Evolutionary conservation across 2,888 invertebrate species (phyloP).

Genomic region (Carterocephalus palaemon): DNA sequence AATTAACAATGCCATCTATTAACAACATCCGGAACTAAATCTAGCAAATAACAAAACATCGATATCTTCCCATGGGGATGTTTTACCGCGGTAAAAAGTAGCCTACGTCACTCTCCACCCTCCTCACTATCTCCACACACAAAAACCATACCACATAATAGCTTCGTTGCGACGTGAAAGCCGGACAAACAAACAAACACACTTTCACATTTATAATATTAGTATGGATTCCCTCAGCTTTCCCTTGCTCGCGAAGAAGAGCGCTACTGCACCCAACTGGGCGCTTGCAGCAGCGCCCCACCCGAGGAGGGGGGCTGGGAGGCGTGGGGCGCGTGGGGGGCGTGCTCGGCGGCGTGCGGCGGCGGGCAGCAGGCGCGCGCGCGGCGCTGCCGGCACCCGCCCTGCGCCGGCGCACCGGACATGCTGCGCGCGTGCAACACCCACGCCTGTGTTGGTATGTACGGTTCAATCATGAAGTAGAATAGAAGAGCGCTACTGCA

Average conservation of each 20-base stretch:
- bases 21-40: too few relatives aligned
- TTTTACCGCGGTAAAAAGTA: too few relatives aligned
- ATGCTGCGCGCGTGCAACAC: conserved; percentile 86
- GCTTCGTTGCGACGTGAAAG: too few relatives aligned
- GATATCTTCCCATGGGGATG: too few relatives aligned
- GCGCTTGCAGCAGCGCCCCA: conserved; percentile 78
- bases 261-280: conserved; percentile 84
- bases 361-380: conserved; percentile 83
- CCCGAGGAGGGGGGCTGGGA: conserved; percentile 56
- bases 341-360: conserved; percentile 61
- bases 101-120: too few relatives aligned
- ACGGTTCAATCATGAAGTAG: too few relatives aligned
- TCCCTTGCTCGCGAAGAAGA: conserved; percentile 88
- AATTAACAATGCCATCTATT: too few relatives aligned
- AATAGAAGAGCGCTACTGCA: conserved; percentile 89
- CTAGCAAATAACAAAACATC: too few relatives aligned
- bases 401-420: conserved; percentile 76
- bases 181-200: too few relatives aligned
- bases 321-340: conserved; percentile 56
- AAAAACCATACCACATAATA: too few relatives aligned
- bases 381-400: conserved; percentile 71
- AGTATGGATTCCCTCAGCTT: conserved; percentile 68
- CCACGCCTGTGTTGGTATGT: conserved; percentile 82
- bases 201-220: not conserved
- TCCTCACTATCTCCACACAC: too few relatives aligned